Base-by-base conservation (phyloP, 1,140 invertebrate species). In the Tyrophagus putrescentiae region DNA sequence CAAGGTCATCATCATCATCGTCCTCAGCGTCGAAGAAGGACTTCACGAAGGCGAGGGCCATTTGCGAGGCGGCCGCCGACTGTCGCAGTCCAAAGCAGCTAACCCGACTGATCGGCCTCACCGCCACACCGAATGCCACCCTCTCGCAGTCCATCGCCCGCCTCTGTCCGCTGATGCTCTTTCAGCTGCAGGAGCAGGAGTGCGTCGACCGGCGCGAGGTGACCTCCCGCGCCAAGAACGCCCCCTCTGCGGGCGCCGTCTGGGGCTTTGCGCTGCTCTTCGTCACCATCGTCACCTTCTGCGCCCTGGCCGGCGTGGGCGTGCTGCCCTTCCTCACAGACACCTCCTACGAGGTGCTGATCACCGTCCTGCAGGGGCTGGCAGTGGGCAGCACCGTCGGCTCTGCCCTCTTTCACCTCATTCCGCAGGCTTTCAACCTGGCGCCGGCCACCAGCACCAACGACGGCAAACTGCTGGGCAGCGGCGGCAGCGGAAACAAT, bases 301-400 rank as follows among this genome's bases (percentile, higher is more conserved):
- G 76, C 57, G 79, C 80, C 0, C 65, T 82, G 6, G 70, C 76
- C 33, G 81, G 82, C 11, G 77, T 79, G 34, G 65, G 77, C 21
- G 72, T 83, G 13, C 72, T 82, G 67, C 79, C 80, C 4, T 69
- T 80, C 33, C 75, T 82, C 65, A 78, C 75, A 25, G 76, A 76
- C 60, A 32, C 6, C 68, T 68, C 73, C 23, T 83, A 80, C 68
- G 73, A 76, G 59, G 65, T 72, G 41, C 64, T 81, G 1, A 72
- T 83, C 62, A 76, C 76, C 29, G 71, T 77, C 32, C 75, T 82
- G 64, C 76, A 83, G 52, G 80, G 80, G 16, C 68, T 83, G 16
- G 82, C 81, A n/a, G 79, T 81, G 23, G 81, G 81, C 0, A 80
- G 78, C 44, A 69, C 83, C 23, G 75, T 76, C 23, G 78, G 78